Base-by-base conservation (phyloP, 2,888 invertebrate species). In the Limnephilus lunatus region DNA sequence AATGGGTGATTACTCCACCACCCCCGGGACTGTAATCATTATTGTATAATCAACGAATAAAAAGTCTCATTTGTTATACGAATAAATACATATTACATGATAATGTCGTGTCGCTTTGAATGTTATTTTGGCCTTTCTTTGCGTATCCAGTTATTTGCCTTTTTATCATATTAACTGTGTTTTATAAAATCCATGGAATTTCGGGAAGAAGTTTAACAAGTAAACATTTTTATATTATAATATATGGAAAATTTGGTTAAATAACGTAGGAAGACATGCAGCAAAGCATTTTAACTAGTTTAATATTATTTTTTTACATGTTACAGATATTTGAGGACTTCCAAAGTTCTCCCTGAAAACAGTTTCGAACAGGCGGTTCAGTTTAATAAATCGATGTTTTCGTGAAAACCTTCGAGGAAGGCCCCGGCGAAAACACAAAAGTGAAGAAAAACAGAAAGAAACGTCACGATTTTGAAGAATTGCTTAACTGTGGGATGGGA, bases 391-490 rank as follows among this genome's bases (percentile, higher is more conserved):
- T 35, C 31, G 32, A 68, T 32, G 80, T 53, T 88, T 88, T 88
- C 35, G 32, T 87, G 30, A 48, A 44, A 87, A 48, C 30, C 30
- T 68, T 68, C 25, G 11, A 68, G 25, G 9, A 25, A 68, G 68
- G 68, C 68, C n/a, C n/a, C 14, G n/a, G 31, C n/a, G 86, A 87
- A 53, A 87, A 48, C 44, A 87, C 44, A n/a, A 68, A 44, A 53
- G 53, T 44, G 30, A 53, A 87, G 86, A 87, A 87, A 87, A 87
- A 87, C 53, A 48, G 48, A 48, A 44, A 88, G 80, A 88, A 68
- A 80, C 35, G 53, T 88, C 80, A 68, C 30, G 68, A 35, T 31
- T 80, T 68, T 80, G 53, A 88, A 32, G 80, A 80, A 80, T 86
- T 35, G 86, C 86, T 30, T 30, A 9, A 35, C 32, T 14, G 35